These are phyloP conservation scores for Chrysolina haemoptera DNA, from an alignment of 2,888 invertebrate genomes.

Conservation along the genomic window DNA sequence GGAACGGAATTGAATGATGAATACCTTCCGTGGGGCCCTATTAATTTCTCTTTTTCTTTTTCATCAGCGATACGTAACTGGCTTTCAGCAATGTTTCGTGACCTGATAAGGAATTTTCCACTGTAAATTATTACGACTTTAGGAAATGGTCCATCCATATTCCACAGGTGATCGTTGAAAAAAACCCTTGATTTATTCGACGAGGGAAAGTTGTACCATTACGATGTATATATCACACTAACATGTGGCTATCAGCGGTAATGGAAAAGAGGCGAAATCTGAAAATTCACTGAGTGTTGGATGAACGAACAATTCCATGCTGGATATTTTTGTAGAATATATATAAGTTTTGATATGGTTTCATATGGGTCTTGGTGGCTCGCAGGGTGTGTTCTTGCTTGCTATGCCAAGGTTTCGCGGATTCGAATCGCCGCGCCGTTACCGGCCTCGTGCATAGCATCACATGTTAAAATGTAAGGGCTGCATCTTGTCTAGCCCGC, in stretches of 20 bases:
- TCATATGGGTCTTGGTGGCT: too few relatives aligned
- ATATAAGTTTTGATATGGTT: too few relatives aligned
- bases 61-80: conserved; percentile 28
- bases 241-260: conserved; percentile 44
- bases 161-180: conserved; percentile 55
- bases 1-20: neutral
- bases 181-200: conserved; percentile 53
- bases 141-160: conserved; percentile 56
- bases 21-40: neutral
- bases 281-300: conserved; percentile 15
- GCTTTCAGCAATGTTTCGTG: conserved; percentile 45
- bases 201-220: conserved; percentile 52
- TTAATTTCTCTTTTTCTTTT: conserved; percentile 3
- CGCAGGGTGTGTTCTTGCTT: too few relatives aligned
- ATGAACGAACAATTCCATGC: neutral
- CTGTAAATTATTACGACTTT: conserved; percentile 50
- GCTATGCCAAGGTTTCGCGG: too few relatives aligned
- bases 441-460: too few relatives aligned
- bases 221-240: conserved; percentile 52
- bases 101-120: conserved; percentile 44
- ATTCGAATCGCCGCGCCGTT: too few relatives aligned
- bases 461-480: too few relatives aligned
- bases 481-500: too few relatives aligned
- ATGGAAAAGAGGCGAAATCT: neutral
- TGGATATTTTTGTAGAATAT: too few relatives aligned